Evolutionary conservation across 2,888 invertebrate species (phyloP).

Genomic region (Hypolimnas misippus): DNA sequence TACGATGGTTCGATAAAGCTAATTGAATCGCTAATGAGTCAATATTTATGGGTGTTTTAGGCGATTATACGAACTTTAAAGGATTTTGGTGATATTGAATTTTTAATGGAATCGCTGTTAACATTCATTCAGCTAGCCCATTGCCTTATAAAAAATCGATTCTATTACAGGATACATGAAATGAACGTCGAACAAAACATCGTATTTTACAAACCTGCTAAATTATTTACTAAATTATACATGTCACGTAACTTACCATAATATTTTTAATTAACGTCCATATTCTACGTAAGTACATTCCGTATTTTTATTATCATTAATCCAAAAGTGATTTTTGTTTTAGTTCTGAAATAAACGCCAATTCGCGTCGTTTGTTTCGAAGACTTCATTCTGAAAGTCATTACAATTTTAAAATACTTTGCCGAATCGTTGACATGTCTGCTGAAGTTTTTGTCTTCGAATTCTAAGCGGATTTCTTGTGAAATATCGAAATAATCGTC

Average conservation of each 20-base stretch:
- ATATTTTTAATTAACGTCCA: background rate
- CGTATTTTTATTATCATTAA: background rate
- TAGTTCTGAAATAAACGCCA: too few species aligned
- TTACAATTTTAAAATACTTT: conserved; percentile 51
- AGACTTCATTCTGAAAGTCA: conserved; percentile 52
- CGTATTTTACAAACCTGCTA: background rate
- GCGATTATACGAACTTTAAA: conserved; percentile 14
- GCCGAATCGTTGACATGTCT: conserved; percentile 21
- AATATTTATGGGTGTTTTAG: conserved; percentile 29
- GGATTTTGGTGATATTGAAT: conserved; percentile 54
- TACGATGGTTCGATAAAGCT: conserved; percentile 74
- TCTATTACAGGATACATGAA: background rate
- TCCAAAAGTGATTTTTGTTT: too few species aligned
- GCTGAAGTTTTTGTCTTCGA: conserved; percentile 44
- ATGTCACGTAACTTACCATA: background rate
- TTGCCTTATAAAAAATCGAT: background rate
- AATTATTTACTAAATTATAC: background rate
- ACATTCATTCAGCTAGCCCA: background rate
- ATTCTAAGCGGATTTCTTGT: conserved; percentile 7
- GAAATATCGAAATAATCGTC: conserved; percentile 7
- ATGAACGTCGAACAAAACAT: background rate
- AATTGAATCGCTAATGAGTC: conserved; percentile 70
- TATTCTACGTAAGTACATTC: background rate
- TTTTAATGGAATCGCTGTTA: conserved; percentile 48
- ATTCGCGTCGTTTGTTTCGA: conserved; percentile 50